These are phyloP conservation scores for Drosophila helvetica DNA, from an alignment of 2,888 invertebrate genomes.

Conservation along the genomic window DNA sequence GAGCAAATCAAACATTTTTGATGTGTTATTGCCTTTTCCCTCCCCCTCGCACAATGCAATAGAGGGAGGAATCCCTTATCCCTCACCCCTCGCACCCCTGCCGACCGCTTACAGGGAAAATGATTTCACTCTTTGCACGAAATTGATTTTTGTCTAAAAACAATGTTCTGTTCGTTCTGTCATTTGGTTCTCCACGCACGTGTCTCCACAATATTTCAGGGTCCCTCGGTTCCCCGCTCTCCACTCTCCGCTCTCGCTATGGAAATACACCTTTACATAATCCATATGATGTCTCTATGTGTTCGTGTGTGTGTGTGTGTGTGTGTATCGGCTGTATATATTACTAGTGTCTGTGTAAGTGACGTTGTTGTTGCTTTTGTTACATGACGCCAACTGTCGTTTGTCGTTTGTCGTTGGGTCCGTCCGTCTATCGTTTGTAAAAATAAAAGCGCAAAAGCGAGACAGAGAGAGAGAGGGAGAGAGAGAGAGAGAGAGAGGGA, in stretches of 20 bases:
- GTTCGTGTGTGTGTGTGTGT: not conserved
- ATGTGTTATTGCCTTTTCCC: conserved; percentile 56
- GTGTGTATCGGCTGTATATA: conserved; percentile 13
- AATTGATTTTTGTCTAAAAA: not conserved
- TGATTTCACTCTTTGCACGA: conserved; percentile 29
- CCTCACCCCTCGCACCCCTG: too few species aligned
- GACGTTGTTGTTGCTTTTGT: conserved; percentile 27
- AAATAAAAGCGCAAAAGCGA: conserved; percentile 23
- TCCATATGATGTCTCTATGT: not conserved
- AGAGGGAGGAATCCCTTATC: too few species aligned
- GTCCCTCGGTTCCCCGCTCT: conserved; percentile 9
- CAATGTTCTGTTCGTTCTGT: conserved; percentile 24
- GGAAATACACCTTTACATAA: not conserved
- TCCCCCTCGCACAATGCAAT: not conserved
- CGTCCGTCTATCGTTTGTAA: conserved; percentile 34
- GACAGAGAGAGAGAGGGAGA: conserved; percentile 30
- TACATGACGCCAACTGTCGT: conserved; percentile 69
- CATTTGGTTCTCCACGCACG: conserved; percentile 62
- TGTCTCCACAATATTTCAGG: conserved; percentile 66
- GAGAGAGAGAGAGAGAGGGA: conserved; percentile 32
- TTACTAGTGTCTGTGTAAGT: conserved; percentile 16
- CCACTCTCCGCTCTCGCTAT: not conserved
- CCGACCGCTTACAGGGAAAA: conserved; percentile 5
- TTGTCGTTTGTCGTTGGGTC: conserved; percentile 19
- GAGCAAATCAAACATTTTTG: conserved; percentile 46